Evolutionary conservation across 2,113 vertebrate genomes (phyloP).

Genomic region (Pseudopipra pipra): DNA sequence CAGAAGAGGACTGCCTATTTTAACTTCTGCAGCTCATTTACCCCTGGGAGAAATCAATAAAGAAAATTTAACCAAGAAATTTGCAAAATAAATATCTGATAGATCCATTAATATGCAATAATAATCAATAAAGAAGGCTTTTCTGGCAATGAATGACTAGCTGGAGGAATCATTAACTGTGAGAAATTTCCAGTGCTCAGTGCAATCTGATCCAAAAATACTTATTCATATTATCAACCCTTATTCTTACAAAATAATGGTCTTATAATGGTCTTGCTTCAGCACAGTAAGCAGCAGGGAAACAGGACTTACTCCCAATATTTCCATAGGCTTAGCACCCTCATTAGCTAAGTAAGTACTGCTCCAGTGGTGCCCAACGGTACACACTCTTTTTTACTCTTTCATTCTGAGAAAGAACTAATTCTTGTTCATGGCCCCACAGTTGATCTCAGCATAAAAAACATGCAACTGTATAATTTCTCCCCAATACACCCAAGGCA

Average conservation of each 20-base stretch:
- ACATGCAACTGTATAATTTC: background rate
- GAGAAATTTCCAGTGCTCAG: background rate
- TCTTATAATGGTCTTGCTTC: background rate
- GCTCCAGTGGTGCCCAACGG: background rate
- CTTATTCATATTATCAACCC: background rate
- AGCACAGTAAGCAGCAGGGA: background rate
- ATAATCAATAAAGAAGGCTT: background rate
- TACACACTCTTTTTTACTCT: background rate
- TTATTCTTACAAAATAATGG: background rate
- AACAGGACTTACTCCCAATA: background rate
- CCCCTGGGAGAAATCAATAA: background rate
- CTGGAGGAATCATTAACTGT: background rate
- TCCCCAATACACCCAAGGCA: background rate
- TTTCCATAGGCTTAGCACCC: background rate
- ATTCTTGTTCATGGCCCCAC: background rate
- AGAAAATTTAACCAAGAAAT: background rate
- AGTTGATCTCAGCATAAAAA: background rate
- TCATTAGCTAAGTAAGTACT: background rate
- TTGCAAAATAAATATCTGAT: slow-evolving; percentile 5
- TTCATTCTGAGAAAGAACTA: background rate
- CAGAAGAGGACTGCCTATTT: background rate
- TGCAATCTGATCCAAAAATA: background rate
- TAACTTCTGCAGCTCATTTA: background rate
- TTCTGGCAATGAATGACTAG: background rate
- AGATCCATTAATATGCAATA: slow-evolving; percentile 5